These are phyloP conservation scores for Aporophyla nigra DNA, from an alignment of 2,888 invertebrate genomes.

Conservation along the genomic window DNA sequence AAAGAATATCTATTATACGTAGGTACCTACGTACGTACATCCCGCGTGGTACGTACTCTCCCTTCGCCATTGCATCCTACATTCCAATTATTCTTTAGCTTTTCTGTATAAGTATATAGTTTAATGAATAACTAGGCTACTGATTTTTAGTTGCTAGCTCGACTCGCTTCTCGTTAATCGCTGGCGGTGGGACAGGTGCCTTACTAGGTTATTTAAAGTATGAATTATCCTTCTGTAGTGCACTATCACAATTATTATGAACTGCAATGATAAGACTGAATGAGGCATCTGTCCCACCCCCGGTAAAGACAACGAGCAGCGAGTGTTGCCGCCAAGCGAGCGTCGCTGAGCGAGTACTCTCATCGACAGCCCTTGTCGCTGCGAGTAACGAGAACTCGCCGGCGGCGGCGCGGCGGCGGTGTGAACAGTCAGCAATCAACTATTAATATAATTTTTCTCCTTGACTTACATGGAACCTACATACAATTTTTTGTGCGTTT, in stretches of 20 bases:
- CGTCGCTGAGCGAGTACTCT: background rate
- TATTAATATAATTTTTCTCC: no score
- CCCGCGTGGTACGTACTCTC: no score
- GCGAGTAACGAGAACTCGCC: background rate
- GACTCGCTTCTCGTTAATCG: background rate
- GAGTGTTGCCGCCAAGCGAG: background rate
- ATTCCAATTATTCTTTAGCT: background rate
- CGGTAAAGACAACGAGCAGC: background rate
- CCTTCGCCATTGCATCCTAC: background rate
- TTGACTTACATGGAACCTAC: no score
- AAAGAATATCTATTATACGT: background rate
- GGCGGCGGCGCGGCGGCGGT: background rate
- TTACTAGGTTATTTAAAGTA: background rate
- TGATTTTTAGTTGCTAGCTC: background rate
- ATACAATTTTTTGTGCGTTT: no score
- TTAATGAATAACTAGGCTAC: background rate
- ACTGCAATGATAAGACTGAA: background rate
- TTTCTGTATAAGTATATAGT: background rate
- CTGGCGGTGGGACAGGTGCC: background rate
- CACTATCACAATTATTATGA: background rate
- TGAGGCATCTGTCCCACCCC: background rate
- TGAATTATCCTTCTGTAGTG: background rate
- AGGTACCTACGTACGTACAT: no score
- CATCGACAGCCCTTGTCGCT: background rate
- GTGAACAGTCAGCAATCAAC: no score